Base-by-base conservation (phyloP, 2,113 vertebrate genomes). In the Polyodon spathula region DNA sequence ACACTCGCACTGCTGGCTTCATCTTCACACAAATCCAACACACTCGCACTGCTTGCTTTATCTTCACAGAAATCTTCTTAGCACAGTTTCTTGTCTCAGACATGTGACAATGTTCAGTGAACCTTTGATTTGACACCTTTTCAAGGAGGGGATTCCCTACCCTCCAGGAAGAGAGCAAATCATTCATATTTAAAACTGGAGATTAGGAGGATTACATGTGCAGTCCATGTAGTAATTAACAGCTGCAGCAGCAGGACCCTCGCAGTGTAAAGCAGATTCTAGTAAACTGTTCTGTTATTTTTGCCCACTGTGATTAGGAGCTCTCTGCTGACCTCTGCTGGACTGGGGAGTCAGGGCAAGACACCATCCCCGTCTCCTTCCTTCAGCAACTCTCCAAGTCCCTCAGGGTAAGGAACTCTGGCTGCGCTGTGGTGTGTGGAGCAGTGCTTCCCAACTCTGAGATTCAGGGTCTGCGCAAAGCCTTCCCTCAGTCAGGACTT, bases 341-440 rank as follows among this genome's bases (percentile, higher is more conserved):
- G 78, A 53, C 73, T 92, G 75, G 91, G 89, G 65, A 92, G 80
- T 68, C 81, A 76, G 3, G 86, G 80, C 70, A 86, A 78, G 66
- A 92, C 86, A 6, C 80, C 85, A 0, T 87, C 89, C 52, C 83
- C 86, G 6, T 91, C 90, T 2, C 84, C 88, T 0, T 81, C 81
- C 0, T 87, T 82, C 46, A 78, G 74, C 67, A 73, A 76, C 54
- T 90, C 87, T 16, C 80, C 86, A 0, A 93, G 86, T 69, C 85
- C 87, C 0, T 83, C 83, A 1, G 75, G 91, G 93, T 95, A 81
- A 86, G 86, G 43, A 37, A 5, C 6, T 51, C 4, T 10, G 1
- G 7, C 40, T 60, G 11, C 10, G 61, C 3, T 1, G 5, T 61
- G 15, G 43, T 48, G 10, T 62, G 38, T 61, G 56, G 58, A 41